Conservation (phyloP, 1,140 invertebrate species). For the Micrasema minimum region DNA sequence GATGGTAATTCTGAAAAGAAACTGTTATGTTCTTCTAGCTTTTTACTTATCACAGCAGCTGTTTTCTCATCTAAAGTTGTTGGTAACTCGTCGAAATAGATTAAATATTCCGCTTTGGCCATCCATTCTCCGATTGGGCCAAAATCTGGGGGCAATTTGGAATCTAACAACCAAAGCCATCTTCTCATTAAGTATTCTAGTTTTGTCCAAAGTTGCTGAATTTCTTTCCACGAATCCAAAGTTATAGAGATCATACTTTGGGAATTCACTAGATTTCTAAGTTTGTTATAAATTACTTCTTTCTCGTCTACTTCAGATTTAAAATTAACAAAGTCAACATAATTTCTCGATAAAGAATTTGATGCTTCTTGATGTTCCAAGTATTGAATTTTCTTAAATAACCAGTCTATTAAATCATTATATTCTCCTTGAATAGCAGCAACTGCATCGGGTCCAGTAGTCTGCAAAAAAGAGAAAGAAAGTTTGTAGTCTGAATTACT, state of each 20-base stretch:
- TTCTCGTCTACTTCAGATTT: constrained; percentile 79
- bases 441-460: constrained; percentile 74
- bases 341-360: constrained; percentile 72
- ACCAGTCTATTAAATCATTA: constrained; percentile 82
- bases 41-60: constrained; percentile 85
- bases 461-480: constrained; percentile 57
- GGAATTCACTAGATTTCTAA: constrained; percentile 80
- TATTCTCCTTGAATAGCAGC: constrained; percentile 83
- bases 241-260: constrained; percentile 83
- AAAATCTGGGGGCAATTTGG: constrained; percentile 84
- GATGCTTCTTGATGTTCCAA: constrained; percentile 77
- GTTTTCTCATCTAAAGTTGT: constrained; percentile 86
- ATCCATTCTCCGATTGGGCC: constrained; percentile 90
- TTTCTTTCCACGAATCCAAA: constrained; percentile 81
- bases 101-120: constrained; percentile 83
- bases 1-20: constrained; percentile 87
- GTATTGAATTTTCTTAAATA: constrained; percentile 78
- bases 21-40: constrained; percentile 88
- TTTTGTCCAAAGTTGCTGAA: constrained; percentile 80
- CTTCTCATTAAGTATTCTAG: constrained; percentile 80
- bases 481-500: too few relatives aligned
- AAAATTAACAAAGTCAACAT: constrained; percentile 76
- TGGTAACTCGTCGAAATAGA: constrained; percentile 85
- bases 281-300: constrained; percentile 74
- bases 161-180: constrained; percentile 89